Base-by-base conservation (phyloP, 2,888 invertebrate species). In the Pimpla rufipes region DNA sequence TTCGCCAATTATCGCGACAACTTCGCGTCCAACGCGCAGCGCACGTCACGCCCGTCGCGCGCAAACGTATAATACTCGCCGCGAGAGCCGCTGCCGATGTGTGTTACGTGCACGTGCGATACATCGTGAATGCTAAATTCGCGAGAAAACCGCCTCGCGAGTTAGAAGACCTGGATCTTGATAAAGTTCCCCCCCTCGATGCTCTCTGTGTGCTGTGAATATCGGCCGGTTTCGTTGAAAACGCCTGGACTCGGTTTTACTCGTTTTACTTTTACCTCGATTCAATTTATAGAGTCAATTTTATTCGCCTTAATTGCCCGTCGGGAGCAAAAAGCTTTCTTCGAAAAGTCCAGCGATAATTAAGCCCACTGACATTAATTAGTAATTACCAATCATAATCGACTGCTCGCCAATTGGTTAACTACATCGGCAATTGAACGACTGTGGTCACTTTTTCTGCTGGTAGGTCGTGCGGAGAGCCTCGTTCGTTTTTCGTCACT, bases 1-100 rank as follows among this genome's bases (percentile, higher is more conserved):
- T 78, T 64, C 78, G 68, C 64, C 78, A 82, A 82, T 82, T 82
- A 82, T 70, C 78, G 64, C 71, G 74, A 68, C 68, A 67, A 74
- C 67, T 67, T 45, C 57, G 66, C 50, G 23, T 40, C 64, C 40
- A 81, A 77, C 73, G n/a, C 57, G 35, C 29, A 29, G 29, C 29
- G n/a, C 57, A 76, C 71, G 73, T 81, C 76, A 81, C 73, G 66
- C 57, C 73, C 50, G 68, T 62, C 52, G 66, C 70, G 73, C 73
- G 76, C 76, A 59, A 71, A 77, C 62, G 68, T 68, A 78, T 74
- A 70, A 82, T 68, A 50, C 8, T 16, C 10, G 16, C 16, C 40
- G 45, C n/a, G n/a, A n/a, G n/a, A 23, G 50, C 18, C 42, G 23
- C 29, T 8, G 57, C 35, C 35, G 45, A 67, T 59, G 42, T 73